Conservation (phyloP, 2,113 vertebrate species). For the Clarias batrachus region DNA sequence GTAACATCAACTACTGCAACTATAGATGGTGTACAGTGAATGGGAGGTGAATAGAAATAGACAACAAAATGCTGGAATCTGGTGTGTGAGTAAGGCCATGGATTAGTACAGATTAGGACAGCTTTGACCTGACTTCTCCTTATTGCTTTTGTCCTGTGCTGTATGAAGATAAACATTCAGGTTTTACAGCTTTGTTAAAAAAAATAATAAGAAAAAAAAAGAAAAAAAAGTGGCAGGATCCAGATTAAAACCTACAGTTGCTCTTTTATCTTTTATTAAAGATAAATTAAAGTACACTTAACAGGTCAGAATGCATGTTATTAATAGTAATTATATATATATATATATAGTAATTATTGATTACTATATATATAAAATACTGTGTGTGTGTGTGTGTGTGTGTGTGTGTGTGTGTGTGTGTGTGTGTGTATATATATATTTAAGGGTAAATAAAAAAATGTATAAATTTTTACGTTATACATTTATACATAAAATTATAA, state of each 20-base stretch:
- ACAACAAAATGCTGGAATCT: constrained; percentile 12
- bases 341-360: too few relatives aligned
- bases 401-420: too few relatives aligned
- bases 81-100: not conserved
- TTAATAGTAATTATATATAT: too few relatives aligned
- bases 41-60: not conserved
- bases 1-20: not conserved
- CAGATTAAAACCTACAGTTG: constrained; percentile 16
- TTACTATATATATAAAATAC: too few relatives aligned
- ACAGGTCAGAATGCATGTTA: not conserved
- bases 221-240: constrained; percentile 13
- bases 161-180: constrained; percentile 52
- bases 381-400: too few relatives aligned
- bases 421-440: too few relatives aligned
- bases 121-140: constrained; percentile 48
- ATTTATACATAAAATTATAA: not conserved
- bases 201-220: not conserved
- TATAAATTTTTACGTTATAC: not conserved
- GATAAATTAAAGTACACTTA: not conserved
- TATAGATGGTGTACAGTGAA: not conserved
- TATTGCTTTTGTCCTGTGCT: constrained; percentile 51
- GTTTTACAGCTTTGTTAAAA: constrained; percentile 19
- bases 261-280: not conserved
- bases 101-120: constrained; percentile 61
- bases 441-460: not conserved